Evolutionary conservation across 2,113 vertebrate species (phyloP).

Genomic region (Puffinus mauretanicus): DNA sequence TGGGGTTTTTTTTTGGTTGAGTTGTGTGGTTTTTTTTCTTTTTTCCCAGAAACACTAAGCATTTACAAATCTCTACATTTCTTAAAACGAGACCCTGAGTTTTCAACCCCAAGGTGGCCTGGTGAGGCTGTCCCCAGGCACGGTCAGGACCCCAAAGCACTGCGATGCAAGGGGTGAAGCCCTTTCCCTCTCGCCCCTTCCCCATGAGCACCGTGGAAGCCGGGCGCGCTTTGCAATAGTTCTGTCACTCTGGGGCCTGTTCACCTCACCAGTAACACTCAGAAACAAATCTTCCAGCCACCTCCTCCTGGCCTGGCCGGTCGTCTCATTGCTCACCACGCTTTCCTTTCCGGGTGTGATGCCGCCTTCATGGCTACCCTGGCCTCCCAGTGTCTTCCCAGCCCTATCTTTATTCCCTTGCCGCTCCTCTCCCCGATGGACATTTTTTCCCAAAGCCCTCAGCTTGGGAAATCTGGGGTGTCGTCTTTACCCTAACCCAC

Average conservation of each 20-base stretch:
- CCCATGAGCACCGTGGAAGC: accelerated
- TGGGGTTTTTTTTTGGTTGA: background rate
- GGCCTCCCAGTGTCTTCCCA: background rate
- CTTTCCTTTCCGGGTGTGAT: background rate
- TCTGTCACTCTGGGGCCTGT: background rate
- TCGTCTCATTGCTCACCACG: background rate
- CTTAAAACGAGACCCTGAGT: background rate
- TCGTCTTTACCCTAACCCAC: background rate
- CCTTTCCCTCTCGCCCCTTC: background rate
- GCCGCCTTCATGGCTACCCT: background rate
- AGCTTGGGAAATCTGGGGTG: background rate
- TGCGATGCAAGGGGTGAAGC: background rate
- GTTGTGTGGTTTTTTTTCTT: background rate
- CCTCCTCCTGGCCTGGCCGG: background rate
- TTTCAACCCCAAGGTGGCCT: background rate
- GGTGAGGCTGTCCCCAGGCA: background rate
- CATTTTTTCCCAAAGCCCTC: background rate
- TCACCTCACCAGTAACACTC: background rate
- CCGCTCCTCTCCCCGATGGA: background rate
- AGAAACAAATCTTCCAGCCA: background rate
- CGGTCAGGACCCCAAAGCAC: background rate
- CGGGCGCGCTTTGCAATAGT: accelerated
- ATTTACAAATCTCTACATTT: background rate
- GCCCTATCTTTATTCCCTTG: background rate
- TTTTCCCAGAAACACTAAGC: background rate